Percentiles rank a stretch among this genome's conserved stretches.
These are phyloP conservation scores for Phyto melanocephala DNA, from an alignment of 2,888 invertebrate species.

Conservation along the genomic window DNA sequence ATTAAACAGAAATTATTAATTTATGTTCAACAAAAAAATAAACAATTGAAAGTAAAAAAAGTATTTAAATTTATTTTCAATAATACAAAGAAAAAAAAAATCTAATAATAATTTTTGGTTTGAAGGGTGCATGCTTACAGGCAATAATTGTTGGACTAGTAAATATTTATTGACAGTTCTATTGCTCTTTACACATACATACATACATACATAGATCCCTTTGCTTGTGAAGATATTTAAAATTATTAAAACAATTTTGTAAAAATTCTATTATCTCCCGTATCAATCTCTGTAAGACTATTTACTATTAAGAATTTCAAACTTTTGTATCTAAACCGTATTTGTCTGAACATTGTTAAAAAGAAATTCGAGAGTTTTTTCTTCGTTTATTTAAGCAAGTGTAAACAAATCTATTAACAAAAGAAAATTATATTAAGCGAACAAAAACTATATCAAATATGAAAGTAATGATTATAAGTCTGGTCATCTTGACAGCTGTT, in stretches of 20 bases:
- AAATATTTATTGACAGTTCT: background rate
- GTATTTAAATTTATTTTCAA: no score
- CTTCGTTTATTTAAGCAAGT: background rate
- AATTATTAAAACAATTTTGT: background rate
- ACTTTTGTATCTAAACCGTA: background rate
- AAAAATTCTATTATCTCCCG: background rate
- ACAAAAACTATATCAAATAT: constrained; percentile 7
- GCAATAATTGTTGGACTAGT: background rate
- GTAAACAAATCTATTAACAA: background rate
- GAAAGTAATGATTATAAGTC: constrained; percentile 52
- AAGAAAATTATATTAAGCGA: background rate
- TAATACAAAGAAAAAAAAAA: background rate
- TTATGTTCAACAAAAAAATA: background rate
- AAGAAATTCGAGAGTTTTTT: background rate
- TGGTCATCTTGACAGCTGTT: constrained; percentile 56
- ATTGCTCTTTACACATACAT: background rate
- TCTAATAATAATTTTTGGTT: background rate
- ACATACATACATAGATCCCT: background rate
- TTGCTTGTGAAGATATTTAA: background rate
- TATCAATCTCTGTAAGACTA: background rate
- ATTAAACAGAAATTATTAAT: background rate
- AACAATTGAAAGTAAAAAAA: background rate
- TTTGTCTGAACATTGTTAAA: background rate
- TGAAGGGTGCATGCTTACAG: background rate
- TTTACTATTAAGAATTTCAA: background rate